Conservation (phyloP, 92 coral and sea anemone species). For the Umimayanthus chanpuru region DNA sequence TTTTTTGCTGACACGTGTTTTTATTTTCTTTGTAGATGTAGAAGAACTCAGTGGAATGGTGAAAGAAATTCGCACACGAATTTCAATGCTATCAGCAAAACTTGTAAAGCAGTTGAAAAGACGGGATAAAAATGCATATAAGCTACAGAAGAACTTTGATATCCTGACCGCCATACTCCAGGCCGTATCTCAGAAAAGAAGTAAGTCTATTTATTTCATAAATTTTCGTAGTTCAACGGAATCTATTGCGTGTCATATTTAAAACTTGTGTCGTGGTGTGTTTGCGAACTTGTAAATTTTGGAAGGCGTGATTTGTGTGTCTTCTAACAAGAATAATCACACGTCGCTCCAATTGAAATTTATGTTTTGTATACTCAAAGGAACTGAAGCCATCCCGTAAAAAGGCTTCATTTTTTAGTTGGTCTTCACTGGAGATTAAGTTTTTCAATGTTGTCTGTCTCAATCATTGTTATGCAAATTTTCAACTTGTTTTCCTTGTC, state of each 20-base stretch:
- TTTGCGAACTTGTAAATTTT: slow-evolving; percentile 2
- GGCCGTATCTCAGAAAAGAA: slow-evolving; percentile 96
- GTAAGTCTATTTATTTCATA: slow-evolving; percentile 61
- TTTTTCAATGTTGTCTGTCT: neutral
- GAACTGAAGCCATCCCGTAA: neutral
- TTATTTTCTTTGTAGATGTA: slow-evolving; percentile 62
- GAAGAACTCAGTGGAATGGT: slow-evolving; percentile 81
- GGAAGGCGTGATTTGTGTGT: neutral
- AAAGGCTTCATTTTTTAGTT: neutral
- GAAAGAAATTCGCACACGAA: slow-evolving; percentile 83
- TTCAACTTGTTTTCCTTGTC: slow-evolving; percentile 25
- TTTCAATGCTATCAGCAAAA: slow-evolving; percentile 93
- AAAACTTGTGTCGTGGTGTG: slow-evolving; percentile 1
- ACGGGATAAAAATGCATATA: slow-evolving; percentile 95
- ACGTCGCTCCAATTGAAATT: neutral
- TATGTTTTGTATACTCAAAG: neutral
- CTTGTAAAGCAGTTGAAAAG: slow-evolving; percentile 93
- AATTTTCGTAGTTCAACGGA: neutral
- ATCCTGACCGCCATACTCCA: slow-evolving; percentile 94
- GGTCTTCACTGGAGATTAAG: neutral
- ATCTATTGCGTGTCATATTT: slow-evolving; percentile 1
- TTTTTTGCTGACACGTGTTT: slow-evolving; percentile 34
- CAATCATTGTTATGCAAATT: slow-evolving; percentile 35
- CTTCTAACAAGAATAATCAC: neutral
- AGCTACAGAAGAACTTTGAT: slow-evolving; percentile 92